Conservation (phyloP, 2,113 vertebrate genomes). For the Hippocampus zosterae region DNA sequence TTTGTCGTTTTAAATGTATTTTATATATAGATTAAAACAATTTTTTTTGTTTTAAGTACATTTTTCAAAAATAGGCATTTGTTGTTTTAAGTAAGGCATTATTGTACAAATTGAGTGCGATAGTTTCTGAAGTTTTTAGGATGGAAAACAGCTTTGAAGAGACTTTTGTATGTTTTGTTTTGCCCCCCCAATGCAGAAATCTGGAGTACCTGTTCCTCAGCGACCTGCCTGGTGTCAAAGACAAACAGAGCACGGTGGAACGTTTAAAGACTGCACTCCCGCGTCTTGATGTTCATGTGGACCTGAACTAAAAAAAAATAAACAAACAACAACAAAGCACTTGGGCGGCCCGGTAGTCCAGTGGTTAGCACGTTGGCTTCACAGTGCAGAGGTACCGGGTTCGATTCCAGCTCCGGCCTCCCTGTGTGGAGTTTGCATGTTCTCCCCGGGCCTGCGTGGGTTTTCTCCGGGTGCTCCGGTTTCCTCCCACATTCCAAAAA, state of each 20-base stretch:
- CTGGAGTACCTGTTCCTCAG: slow-evolving; percentile 85
- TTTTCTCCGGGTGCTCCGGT: no score
- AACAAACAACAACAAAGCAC: slow-evolving; percentile 8
- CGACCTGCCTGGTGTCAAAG: slow-evolving; percentile 85
- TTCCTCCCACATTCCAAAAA: no score
- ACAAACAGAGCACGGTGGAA: slow-evolving; percentile 72
- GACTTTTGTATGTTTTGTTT: neutral
- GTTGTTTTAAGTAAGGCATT: neutral
- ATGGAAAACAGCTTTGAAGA: neutral
- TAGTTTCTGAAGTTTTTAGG: neutral
- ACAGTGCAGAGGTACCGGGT: no score
- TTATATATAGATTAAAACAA: neutral
- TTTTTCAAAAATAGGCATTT: no score
- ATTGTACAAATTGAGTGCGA: neutral
- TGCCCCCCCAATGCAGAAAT: slow-evolving; percentile 68
- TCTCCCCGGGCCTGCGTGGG: no score
- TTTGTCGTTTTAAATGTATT: no score
- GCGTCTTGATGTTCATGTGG: slow-evolving; percentile 75
- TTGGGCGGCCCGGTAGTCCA: no score
- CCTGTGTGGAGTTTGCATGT: no score
- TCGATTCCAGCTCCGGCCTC: no score
- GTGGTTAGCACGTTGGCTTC: no score
- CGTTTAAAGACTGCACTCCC: slow-evolving; percentile 81
- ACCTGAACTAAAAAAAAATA: slow-evolving; percentile 58
- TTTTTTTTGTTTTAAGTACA: neutral